Base-by-base conservation (phyloP, 2,113 vertebrate species). In the Lagopus leucura region DNA sequence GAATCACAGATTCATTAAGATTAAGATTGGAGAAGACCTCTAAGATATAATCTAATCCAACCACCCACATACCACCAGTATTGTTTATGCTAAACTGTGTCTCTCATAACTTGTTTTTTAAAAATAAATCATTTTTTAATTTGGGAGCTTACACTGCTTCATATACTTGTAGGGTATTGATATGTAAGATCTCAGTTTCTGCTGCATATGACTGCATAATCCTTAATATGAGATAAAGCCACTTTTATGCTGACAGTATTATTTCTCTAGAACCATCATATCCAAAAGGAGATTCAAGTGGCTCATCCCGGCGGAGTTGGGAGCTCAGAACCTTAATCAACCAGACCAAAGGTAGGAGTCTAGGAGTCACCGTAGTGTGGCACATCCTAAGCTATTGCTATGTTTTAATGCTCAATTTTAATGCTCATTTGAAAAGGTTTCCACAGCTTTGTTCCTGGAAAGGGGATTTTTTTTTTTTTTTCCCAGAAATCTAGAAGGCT, bases 321-420 rank as follows among this genome's bases (percentile, higher is more conserved):
- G 99, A 99, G 86, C 99, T 99, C 55, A 98, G 98, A 73, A 99
- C 98, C 1, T 98, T 99, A n/a, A 98, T 99, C 93, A 99, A 95
- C 95, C 98, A 99, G 96, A 98, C 98, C 38, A 99, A 98, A 97
- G 99, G 99, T 99, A 94, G 94, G 96, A 40, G n/a, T 69, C 40
- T 2, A 27, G 45, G 58, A 69, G n/a, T 32, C 55, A 18, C 54
- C 75, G 0, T 40, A 47, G 50, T 11, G 9, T 38, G 16, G 36
- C 10, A 17, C 48, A 43, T 84, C 0, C 36, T 67, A 67, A 40
- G 21, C 11, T 12, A 45, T 64, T n/a, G 25, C 14, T 87, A 15
- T 48, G 38, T 30, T 50, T 28, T 67, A 70, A 81, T 10, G 30
- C 6, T 58, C 61, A 75, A 40, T 64, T 47, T 74, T 58, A n/a